Evolutionary conservation across 1,140 invertebrate genomes (phyloP).

Genomic region (Matsumurasca onukii): DNA sequence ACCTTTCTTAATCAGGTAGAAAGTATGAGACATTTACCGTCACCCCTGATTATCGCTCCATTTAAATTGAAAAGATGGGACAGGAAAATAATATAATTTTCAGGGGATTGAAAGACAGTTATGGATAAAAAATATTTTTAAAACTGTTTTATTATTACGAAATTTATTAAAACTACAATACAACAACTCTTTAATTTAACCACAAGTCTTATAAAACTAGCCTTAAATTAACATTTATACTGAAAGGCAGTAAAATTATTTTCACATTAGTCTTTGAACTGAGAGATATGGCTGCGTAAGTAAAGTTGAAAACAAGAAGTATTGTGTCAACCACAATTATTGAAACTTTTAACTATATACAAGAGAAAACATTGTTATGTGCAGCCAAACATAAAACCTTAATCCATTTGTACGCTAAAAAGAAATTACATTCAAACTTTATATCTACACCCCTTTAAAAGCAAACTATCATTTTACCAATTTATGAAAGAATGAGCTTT

Average conservation of each 20-base stretch:
- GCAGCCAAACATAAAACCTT: too few species aligned
- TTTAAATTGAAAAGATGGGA: too few species aligned
- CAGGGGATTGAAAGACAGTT: too few species aligned
- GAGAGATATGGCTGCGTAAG: background rate
- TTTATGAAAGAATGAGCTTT: background rate
- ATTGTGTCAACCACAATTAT: background rate
- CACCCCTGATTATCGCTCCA: too few species aligned
- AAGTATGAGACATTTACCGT: too few species aligned
- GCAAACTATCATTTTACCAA: background rate
- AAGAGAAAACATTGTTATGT: background rate
- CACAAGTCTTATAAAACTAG: slow-evolving; percentile 3
- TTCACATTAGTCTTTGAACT: slow-evolving; percentile 9
- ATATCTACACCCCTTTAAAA: background rate
- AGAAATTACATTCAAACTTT: too few species aligned
- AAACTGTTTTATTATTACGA: slow-evolving; percentile 11
- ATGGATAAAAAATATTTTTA: background rate
- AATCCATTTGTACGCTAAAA: too few species aligned
- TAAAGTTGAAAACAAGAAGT: background rate
- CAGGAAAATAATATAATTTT: too few species aligned
- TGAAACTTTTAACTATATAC: background rate
- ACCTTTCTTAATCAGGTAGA: too few species aligned
- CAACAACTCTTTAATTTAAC: slow-evolving; percentile 20
- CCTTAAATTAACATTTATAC: slow-evolving; percentile 18
- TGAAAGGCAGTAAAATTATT: slow-evolving; percentile 19
- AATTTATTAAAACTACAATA: slow-evolving; percentile 25